Evolutionary conservation across 2,797 vertebrate species (phyloP).

Genomic region (Vultur gryphus): DNA sequence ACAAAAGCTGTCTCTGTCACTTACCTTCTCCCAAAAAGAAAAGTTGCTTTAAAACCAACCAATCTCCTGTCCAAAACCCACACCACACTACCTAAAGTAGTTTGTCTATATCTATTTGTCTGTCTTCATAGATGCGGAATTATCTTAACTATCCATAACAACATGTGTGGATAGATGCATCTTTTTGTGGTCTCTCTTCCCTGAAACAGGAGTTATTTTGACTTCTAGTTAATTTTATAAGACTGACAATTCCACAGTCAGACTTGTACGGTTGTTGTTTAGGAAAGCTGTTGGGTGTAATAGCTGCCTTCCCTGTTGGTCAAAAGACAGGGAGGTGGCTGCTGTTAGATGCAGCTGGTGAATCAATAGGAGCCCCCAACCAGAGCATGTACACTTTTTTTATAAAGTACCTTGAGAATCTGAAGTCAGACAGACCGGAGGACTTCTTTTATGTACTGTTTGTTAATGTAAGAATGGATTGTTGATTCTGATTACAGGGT

Average conservation of each 20-base stretch:
- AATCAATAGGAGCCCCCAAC: neutral
- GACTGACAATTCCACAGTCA: neutral
- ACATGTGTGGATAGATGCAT: accelerated
- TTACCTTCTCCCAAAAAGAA: neutral
- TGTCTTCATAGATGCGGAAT: neutral
- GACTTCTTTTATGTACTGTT: neutral
- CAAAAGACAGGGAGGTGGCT: neutral
- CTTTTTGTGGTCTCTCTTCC: neutral
- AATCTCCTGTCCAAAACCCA: neutral
- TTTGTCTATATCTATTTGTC: neutral
- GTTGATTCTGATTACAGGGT: neutral
- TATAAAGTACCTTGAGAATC: neutral
- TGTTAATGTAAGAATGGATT: neutral
- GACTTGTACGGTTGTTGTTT: neutral
- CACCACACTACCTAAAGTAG: neutral
- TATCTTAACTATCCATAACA: neutral
- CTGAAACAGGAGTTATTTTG: neutral
- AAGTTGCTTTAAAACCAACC: neutral
- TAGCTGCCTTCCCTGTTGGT: neutral
- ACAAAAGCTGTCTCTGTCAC: neutral
- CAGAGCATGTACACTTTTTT: neutral
- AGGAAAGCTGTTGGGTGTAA: neutral
- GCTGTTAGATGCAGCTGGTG: neutral
- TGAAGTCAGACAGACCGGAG: neutral
- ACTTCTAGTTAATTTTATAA: neutral